Conservation (phyloP, 1,140 invertebrate genomes). For the Sinella curviseta region DNA sequence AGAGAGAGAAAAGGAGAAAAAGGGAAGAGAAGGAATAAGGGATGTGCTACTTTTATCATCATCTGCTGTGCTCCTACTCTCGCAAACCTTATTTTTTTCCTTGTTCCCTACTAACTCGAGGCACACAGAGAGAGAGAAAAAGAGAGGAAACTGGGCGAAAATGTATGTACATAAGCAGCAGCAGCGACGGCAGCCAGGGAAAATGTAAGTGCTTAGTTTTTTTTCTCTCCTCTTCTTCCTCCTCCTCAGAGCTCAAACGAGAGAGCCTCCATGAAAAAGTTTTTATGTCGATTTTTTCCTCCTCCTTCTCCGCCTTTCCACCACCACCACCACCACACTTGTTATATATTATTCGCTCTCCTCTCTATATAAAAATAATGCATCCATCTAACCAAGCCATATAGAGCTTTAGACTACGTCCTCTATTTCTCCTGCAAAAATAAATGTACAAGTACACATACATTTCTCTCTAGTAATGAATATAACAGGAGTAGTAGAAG, state of each 20-base stretch:
- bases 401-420: no score
- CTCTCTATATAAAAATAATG: no score
- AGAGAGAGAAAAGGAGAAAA: no score
- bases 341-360: no score
- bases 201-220: no score
- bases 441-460: no score
- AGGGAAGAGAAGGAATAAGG: background rate
- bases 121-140: background rate
- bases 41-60: constrained; percentile 17
- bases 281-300: constrained; percentile 12
- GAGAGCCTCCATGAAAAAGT: background rate
- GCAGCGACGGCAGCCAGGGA: no score
- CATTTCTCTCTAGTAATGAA: background rate
- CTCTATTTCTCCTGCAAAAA: background rate
- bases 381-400: no score
- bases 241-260: background rate
- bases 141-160: no score
- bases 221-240: no score
- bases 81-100: background rate
- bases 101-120: background rate
- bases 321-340: background rate
- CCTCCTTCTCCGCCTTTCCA: background rate
- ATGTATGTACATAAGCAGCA: no score
- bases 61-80: background rate
- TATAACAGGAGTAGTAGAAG: background rate